Evolutionary conservation across 2,888 invertebrate species (phyloP), one percentile per base, ranked within the genome.

Genomic region (Acleris holmiana): DNA sequence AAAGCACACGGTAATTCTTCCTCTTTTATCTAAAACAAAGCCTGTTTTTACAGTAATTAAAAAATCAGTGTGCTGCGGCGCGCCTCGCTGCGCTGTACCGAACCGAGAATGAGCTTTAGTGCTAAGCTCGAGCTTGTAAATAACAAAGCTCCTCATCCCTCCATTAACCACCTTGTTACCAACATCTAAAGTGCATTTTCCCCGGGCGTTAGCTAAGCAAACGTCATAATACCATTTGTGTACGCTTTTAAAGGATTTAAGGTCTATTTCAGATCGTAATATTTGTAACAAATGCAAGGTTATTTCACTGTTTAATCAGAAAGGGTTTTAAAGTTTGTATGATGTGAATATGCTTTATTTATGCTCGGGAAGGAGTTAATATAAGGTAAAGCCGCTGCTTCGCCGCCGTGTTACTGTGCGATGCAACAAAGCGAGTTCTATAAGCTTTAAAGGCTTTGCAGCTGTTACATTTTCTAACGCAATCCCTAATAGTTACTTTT

Each of bases 201-300:
- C 19, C 48, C 4, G 5, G n/a, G 19, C 51, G 21, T 29, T 25
- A 29, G 23, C 5, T 23, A 55, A 55, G 21, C 55, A 54, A 29
- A 64, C 53, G 64, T 53, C 64, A 59, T 64, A 59, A 59, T 64
- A 64, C 58, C 41, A 64, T 53, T 57, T 48, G 48, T 59, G 58
- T 64, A 54, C 35, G 58, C 64, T 64, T 64, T 59, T 48, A 64
- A 64, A 41, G 64, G 58, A 59, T 58, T 59, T 54, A 64, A 59
- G 25, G 48, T 58, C 58, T 41, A 54, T 40, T 47, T 23, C 40
- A 59, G 58, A 59, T 64, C 54, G 58, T 48, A n/a, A 54, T 44
- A 64, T 64, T 64, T 58, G 58, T 58, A 46, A 59, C 64, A 59
- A 64, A 64, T 64, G 64, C 64, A 64, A 64, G 57, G 63, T 35